Evolutionary conservation across 2,888 invertebrate species (phyloP).

Genomic region (Diogma glabrata): DNA sequence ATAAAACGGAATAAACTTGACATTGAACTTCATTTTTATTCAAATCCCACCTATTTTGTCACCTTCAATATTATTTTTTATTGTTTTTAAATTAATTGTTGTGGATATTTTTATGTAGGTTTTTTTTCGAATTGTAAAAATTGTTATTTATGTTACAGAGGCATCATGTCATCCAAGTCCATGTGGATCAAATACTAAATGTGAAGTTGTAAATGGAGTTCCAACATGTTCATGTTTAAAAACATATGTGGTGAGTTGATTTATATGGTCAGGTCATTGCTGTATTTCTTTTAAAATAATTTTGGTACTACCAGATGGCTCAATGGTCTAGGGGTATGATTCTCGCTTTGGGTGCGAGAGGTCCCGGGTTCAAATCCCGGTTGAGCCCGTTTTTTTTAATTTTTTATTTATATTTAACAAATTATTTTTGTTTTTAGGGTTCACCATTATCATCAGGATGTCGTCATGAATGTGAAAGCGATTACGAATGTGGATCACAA

Average conservation of each 20-base stretch:
- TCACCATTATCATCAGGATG: constrained; percentile 68
- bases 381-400: constrained; percentile 36
- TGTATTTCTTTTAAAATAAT: background rate
- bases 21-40: constrained; percentile 15
- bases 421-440: constrained; percentile 39
- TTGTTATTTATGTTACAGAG: constrained; percentile 39
- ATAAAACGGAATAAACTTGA: constrained; percentile 18
- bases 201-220: constrained; percentile 62
- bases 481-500: constrained; percentile 57
- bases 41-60: background rate
- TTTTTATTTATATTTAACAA: background rate
- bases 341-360: constrained; percentile 51
- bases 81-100: background rate
- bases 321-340: constrained; percentile 49
- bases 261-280: background rate
- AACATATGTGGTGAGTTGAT: constrained; percentile 45
- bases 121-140: background rate
- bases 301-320: constrained; percentile 23
- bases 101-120: background rate
- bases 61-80: constrained; percentile 4
- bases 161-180: constrained; percentile 74
- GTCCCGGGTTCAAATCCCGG: constrained; percentile 52
- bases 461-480: constrained; percentile 70
- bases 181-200: constrained; percentile 69
- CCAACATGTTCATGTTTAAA: constrained; percentile 70